Evolutionary conservation across 1,140 invertebrate species (phyloP), one percentile per base, ranked within the genome.

Genomic region (Pomacea maculata): DNA sequence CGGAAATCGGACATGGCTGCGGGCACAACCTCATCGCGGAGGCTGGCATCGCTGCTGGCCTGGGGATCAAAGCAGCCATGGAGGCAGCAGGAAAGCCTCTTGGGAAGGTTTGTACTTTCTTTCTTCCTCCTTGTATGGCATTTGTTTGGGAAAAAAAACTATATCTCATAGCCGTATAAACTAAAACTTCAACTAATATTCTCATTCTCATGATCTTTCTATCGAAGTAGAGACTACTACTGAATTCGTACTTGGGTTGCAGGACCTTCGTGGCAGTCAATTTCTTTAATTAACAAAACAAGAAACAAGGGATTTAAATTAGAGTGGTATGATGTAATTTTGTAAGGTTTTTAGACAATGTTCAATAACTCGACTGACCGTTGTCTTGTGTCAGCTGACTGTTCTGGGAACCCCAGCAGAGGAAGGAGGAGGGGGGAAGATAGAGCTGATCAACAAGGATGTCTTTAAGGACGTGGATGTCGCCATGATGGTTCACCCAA

Each of bases 21-120:
- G 91, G 91, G 10, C 91, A 92, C 78, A 92, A 92, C 81, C 82
- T 92, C 5, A 91, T 92, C 12, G 88, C 91, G 21, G 90, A 92
- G 82, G 83, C 88, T 15, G 90, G 90, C 7, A 80, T 90, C 29
- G 91, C 88, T 21, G 88, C 89, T 61, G 89, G 86, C 29, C 65
- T 92, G 9, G 91, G 85, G 11, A 83, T 91, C 21, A 91, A 91
- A 81, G 80, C 83, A 12, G 86, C 85, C 21, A 72, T 92, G 76
- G 83, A 88, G 29, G 65, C 29, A 19, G 75, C 61, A 55, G 80
- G 75, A 12, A 81, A 82, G 21, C 65, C 61, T 21, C 64, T 75
- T 6, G 57, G 73, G 19, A 67, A 71, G 52, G 67, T 77, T 10
- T 34, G 34, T 45, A 45, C 34, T 6, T 45, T 57, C 25, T 19